Evolutionary conservation across 2,113 vertebrate species (phyloP).

Genomic region (Psilopsiagon aurifrons): DNA sequence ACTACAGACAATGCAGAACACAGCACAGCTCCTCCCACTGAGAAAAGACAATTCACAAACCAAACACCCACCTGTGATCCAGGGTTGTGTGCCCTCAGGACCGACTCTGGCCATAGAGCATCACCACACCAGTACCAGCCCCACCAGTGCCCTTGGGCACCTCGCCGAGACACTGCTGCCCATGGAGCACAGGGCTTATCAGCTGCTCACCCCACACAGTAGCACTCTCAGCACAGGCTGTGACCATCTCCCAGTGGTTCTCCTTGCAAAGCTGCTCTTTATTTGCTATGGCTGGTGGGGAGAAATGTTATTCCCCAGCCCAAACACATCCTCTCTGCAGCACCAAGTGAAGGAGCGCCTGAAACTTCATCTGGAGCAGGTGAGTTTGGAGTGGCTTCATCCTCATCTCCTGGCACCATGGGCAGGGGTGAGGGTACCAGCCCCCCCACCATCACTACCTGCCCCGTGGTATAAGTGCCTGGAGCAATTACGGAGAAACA

Average conservation of each 20-base stretch:
- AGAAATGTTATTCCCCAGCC: neutral
- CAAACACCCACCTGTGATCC: neutral
- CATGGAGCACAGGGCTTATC: neutral
- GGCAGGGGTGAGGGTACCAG: neutral
- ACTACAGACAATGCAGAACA: neutral
- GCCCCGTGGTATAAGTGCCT: neutral
- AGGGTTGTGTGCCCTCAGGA: rapidly evolving
- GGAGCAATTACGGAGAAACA: neutral
- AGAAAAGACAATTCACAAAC: neutral
- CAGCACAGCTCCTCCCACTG: neutral
- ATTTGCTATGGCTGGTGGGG: neutral
- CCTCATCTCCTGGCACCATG: neutral
- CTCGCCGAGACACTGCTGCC: rapidly evolving
- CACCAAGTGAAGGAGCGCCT: neutral
- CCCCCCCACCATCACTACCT: neutral
- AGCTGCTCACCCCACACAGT: neutral
- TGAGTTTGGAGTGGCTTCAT: neutral
- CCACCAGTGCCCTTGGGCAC: neutral
- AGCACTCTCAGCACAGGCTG: neutral
- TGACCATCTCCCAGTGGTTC: neutral
- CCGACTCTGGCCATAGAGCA: neutral
- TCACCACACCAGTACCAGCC: neutral
- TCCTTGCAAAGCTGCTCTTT: neutral
- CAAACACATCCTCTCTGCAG: neutral
- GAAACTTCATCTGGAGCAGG: neutral